Base-by-base conservation (phyloP, 2,797 vertebrate species). In the Tiaroga cobitis region DNA sequence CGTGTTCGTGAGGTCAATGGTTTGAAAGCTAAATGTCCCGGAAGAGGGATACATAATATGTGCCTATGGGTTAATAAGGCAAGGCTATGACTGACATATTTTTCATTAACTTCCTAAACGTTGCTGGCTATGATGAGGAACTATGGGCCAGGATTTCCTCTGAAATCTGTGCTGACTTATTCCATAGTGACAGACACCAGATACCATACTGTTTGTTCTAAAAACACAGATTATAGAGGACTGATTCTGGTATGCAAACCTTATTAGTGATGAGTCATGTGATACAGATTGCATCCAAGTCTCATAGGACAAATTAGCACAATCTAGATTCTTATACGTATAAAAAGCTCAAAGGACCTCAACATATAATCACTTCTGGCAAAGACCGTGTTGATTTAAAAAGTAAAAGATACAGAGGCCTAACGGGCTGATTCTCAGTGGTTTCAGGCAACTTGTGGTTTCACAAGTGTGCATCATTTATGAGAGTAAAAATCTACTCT, bases 111-210 rank as follows among this genome's bases (percentile, higher is more conserved):
- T 32, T 75, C 46, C n/a, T 82, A 75, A 81, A 73, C 78, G 59
- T 56, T 80, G 43, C 24, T 49, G 74, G n/a, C 54, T 85, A 73
- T 80, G 65, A 86, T 34, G 46, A 74, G 65, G 6, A 85, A 81
- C 63, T 13, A 77, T 63, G 29, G 84, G 77, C 88, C 61, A 46
- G 16, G 46, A 88, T 88, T 81, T 79, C 65, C 74, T 75, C 29
- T 29, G 61, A 29, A 29, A 63, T 63, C 26, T 63, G n/a, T 63
- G 80, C 68, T 85, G 81, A 86, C 70, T 88, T 87, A 83, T 63
- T 81, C 37, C 34, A 59, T 34, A 75, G 72, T 51, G 69, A 41
- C 59, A 82, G 72, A 80, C 39, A 51, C 78, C 82, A 75, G 65
- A 41, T 78, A 63, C 56, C 67, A 67, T 51, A 76, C 80, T 79